Percentiles rank a stretch among this genome's conserved stretches.
Evolutionary conservation across 2,113 vertebrate species (phyloP).

Genomic region (Athene noctua): DNA sequence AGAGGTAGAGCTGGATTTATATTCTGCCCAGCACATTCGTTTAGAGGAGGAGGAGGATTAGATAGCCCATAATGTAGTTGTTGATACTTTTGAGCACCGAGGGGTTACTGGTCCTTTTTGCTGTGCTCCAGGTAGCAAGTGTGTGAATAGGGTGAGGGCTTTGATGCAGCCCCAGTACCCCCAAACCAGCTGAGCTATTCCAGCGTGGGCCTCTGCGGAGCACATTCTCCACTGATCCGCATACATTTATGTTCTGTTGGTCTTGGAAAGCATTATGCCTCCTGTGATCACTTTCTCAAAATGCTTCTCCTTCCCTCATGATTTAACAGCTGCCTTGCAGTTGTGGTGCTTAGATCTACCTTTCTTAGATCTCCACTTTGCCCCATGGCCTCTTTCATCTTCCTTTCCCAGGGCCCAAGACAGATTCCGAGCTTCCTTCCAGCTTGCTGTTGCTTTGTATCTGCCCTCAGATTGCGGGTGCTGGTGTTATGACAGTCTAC

Average conservation of each 20-base stretch:
- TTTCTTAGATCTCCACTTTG: conserved; percentile 36
- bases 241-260: not conserved
- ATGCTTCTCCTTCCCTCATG: not conserved
- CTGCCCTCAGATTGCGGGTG: not conserved
- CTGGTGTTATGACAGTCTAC: conserved; percentile 41
- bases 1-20: conserved; percentile 48
- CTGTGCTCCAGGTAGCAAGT: not conserved
- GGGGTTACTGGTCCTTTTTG: not conserved
- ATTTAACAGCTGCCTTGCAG: conserved; percentile 27
- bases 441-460: conserved; percentile 1
- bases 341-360: conserved; percentile 41
- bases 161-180: not conserved
- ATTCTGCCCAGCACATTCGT: not conserved
- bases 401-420: not conserved
- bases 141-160: not conserved
- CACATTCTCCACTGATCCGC: not conserved
- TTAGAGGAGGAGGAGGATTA: conserved; percentile 13
- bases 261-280: conserved; percentile 20
- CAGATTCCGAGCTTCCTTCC: conserved; percentile 15
- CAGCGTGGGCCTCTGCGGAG: not conserved
- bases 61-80: not conserved
- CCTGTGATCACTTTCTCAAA: not conserved
- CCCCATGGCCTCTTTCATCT: conserved; percentile 47
- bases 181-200: not conserved
- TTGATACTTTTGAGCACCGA: not conserved